Conservation (phyloP, 2,113 vertebrate species). For the Crotalus helleri region DNA sequence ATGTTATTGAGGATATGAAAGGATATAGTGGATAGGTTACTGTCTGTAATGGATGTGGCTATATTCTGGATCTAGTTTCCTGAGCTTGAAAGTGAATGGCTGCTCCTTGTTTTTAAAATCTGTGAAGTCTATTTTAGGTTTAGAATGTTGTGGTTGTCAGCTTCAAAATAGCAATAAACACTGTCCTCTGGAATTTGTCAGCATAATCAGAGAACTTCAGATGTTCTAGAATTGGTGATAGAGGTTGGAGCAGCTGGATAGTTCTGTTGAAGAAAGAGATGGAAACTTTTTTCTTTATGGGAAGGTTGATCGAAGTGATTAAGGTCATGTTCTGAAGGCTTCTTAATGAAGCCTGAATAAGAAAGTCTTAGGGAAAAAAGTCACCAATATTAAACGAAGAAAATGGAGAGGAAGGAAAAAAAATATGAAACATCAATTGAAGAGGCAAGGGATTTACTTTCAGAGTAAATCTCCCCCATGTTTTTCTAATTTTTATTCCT, state of each 20-base stretch:
- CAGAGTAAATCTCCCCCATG: background rate
- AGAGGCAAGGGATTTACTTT: background rate
- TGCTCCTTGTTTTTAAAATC: background rate
- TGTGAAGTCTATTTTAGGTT: background rate
- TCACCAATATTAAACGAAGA: background rate
- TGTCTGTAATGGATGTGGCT: background rate
- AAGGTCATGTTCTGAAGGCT: background rate
- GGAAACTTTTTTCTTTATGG: too few species aligned
- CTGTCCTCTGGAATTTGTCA: background rate
- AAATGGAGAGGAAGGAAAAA: background rate
- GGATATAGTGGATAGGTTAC: background rate
- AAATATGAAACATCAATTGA: background rate
- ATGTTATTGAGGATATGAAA: background rate
- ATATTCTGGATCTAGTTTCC: background rate
- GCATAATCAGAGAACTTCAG: background rate
- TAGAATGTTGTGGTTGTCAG: background rate
- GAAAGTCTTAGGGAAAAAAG: background rate
- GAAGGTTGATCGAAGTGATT: background rate
- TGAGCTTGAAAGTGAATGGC: background rate
- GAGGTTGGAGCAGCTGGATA: background rate
- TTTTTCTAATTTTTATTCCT: background rate
- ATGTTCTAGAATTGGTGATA: background rate
- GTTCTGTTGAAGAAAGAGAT: background rate
- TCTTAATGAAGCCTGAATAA: background rate
- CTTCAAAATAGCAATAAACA: background rate